Evolutionary conservation across 2,113 vertebrate genomes (phyloP), one percentile per base, ranked within the genome.

Genomic region (Poeciliopsis occidentalis): DNA sequence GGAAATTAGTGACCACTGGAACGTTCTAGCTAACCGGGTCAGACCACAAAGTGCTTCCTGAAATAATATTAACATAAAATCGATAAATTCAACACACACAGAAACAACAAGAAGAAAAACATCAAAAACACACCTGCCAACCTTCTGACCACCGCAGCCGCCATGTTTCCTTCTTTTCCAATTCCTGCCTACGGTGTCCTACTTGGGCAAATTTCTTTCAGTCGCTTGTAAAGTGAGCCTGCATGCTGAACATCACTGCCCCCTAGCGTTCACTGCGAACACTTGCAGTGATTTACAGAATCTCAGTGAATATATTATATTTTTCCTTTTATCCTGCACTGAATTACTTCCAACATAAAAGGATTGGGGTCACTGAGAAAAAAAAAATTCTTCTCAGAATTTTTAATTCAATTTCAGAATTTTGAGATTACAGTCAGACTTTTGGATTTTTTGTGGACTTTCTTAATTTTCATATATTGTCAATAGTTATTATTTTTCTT

Each of bases 111-210:
- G 47, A 32, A 81, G 17, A 74, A 72, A 30, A 47, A 47, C 15
- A 54, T 10, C 32, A 15, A 8, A 51, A 76, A 91, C 85, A 37
- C 27, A 94, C 94, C 92, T 0, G 84, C 78, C 47, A 92, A 8
- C 65, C 83, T 91, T 71, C 91, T 92, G 4, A 70, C 62, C 41
- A 94, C 1, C 70, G 72, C 69, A 31, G 90, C 92, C 84, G 94
- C 94, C 94, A 95, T 95, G 29, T 89, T 92, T 87, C 8, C 13
- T 22, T 17, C 19, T 31, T 41, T 41, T 41, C 13, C 0, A 1
- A 1, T 19, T 0, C 12, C 54, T 15, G 19, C 64, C 30, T 92
- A 94, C 89, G 78, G 92, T 0, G 27, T 10, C 32, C 79, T 11
- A 67, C 12, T 24, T 10, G 89, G 90, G 76, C 88, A 87, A 89